A percentile compares a stretch with the other conserved stretches of the same genome.
Conservation (phyloP, 2,888 invertebrate genomes). For the Thumatha senex region DNA sequence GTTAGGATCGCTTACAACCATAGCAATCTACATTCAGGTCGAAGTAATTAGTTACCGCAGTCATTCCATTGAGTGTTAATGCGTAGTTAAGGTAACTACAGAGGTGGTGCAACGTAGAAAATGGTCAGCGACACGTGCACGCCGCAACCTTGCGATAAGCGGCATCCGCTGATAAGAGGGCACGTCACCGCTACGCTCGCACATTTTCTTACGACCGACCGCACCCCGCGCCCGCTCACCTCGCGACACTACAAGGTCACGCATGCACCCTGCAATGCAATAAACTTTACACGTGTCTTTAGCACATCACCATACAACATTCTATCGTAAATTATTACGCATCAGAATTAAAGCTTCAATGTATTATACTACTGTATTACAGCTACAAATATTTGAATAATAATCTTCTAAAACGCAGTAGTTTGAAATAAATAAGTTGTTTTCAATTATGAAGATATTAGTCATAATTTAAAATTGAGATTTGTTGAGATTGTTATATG, state of each 20-base stretch:
- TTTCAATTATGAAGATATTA: no score
- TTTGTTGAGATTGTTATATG: no score
- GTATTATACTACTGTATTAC: no score
- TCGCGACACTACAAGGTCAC: constrained; percentile 48
- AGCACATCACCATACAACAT: constrained; percentile 34
- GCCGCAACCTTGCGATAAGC: constrained; percentile 69
- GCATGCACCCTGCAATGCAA: constrained; percentile 53
- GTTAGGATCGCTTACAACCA: no score
- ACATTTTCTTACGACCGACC: constrained; percentile 56
- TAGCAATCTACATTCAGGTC: no score
- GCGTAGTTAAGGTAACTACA: constrained; percentile 26
- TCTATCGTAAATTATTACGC: constrained; percentile 16
- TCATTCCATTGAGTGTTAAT: constrained; percentile 8
- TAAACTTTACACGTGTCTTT: constrained; percentile 66
- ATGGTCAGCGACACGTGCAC: constrained; percentile 66
- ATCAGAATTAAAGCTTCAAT: neutral
- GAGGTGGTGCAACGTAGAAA: constrained; percentile 26
- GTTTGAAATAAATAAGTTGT: no score
- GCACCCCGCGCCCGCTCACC: constrained; percentile 17
- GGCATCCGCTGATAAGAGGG: constrained; percentile 66
- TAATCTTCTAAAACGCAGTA: no score
- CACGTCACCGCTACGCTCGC: constrained; percentile 54
- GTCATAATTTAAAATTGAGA: no score
- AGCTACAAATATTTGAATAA: no score
- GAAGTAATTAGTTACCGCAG: neutral